Percentiles rank a stretch among this genome's conserved stretches.
phyloP scores from a whole-genome alignment of 2,888 invertebrate genomes.

The Pristionchus mayeri region DNA sequence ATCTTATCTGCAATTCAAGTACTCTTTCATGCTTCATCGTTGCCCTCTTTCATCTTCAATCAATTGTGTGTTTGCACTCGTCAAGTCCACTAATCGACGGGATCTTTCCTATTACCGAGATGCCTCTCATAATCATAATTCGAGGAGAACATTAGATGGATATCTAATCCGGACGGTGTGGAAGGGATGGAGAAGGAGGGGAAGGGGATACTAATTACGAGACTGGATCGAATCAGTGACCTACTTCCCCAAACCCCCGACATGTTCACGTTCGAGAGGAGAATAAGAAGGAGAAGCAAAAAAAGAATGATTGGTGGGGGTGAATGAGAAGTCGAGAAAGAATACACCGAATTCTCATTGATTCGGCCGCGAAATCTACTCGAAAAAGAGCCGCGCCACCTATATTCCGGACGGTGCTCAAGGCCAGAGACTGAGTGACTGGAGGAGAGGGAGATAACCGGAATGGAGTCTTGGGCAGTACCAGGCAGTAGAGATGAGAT shows the following conservation, averaged over 20 bases:
- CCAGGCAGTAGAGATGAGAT: constrained; percentile 10
- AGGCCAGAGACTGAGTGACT: constrained; percentile 6
- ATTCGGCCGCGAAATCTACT: not conserved
- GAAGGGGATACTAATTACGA: not conserved
- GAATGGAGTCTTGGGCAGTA: not conserved
- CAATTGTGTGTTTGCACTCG: not conserved
- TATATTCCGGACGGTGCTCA: not conserved
- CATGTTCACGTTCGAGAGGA: not conserved
- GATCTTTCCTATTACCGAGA: not conserved
- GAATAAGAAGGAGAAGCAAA: constrained; percentile 12
- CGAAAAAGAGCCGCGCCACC: not conserved
- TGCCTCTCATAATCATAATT: not conserved
- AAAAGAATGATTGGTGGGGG: constrained; percentile 18
- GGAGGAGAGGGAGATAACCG: not conserved
- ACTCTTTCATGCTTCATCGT: too few species aligned
- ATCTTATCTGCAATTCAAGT: constrained; percentile 54
- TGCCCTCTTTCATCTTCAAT: not conserved
- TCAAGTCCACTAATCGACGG: not conserved
- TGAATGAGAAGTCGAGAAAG: constrained; percentile 7
- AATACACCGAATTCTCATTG: too few species aligned
- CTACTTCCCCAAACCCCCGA: constrained; percentile 17
- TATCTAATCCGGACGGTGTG: constrained; percentile 23
- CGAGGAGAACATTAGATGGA: constrained; percentile 20
- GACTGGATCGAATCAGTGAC: constrained; percentile 19
- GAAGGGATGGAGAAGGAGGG: not conserved